Evolutionary conservation across 1,140 invertebrate species (phyloP).

Genomic region (Nixonia krombeini): DNA sequence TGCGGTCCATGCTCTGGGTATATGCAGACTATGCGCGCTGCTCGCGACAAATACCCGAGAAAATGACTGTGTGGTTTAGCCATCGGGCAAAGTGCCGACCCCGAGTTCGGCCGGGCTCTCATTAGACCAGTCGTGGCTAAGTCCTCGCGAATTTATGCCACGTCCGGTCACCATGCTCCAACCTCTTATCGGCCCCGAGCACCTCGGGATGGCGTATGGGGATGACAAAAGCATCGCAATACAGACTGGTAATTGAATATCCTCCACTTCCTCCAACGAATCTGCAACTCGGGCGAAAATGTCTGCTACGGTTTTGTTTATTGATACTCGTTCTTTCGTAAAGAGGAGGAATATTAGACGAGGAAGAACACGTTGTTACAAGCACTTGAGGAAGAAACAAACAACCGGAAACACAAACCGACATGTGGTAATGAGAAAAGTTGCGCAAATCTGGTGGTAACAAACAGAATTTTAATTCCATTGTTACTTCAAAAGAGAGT

Average conservation of each 20-base stretch:
- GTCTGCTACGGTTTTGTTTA: no score
- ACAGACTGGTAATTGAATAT: slow-evolving; percentile 18
- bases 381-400: no score
- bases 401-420: no score
- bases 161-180: slow-evolving; percentile 35
- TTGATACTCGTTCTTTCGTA: no score
- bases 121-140: slow-evolving; percentile 60
- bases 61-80: slow-evolving; percentile 59
- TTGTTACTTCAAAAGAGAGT: no score
- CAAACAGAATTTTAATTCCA: no score
- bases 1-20: slow-evolving; percentile 38
- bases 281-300: no score
- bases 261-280: no score
- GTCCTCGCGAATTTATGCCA: slow-evolving; percentile 60
- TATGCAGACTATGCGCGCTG: slow-evolving; percentile 28
- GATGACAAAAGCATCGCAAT: slow-evolving; percentile 46
- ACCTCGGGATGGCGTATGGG: slow-evolving; percentile 36
- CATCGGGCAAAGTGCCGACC: slow-evolving; percentile 55
- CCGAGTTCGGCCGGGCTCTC: slow-evolving; percentile 49
- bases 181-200: slow-evolving; percentile 53
- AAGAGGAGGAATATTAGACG: no score
- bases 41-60: slow-evolving; percentile 52
- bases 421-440: no score
- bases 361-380: no score
- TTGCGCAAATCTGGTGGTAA: no score